These are phyloP conservation scores for Cynaeus angustus DNA, from an alignment of 2,888 invertebrate genomes.

Conservation along the genomic window DNA sequence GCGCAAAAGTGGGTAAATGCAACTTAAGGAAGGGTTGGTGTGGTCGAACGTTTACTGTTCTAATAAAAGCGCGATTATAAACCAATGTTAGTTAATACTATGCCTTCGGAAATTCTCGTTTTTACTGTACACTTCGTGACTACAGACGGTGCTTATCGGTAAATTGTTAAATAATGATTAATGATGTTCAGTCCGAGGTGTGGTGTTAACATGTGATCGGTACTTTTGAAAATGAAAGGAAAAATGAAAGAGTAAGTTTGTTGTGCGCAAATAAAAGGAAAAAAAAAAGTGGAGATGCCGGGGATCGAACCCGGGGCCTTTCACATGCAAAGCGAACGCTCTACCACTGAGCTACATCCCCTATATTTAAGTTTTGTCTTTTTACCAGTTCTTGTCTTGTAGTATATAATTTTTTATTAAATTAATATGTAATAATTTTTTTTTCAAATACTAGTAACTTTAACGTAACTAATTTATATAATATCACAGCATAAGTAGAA, in stretches of 20 bases:
- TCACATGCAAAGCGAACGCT: slow-evolving; percentile 99
- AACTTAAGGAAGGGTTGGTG: slow-evolving; percentile 13
- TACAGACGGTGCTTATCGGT: slow-evolving; percentile 6
- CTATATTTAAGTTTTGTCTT: slow-evolving; percentile 55
- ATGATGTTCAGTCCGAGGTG: slow-evolving; percentile 7
- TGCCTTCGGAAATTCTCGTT: slow-evolving; percentile 26
- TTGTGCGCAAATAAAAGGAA: not conserved
- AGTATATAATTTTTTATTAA: not conserved
- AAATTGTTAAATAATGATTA: slow-evolving; percentile 16
- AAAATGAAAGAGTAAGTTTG: slow-evolving; percentile 23
- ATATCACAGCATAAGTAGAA: too few species aligned
- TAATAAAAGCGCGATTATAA: slow-evolving; percentile 3
- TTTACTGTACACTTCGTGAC: slow-evolving; percentile 29
- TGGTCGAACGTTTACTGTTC: slow-evolving; percentile 14
- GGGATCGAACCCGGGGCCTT: slow-evolving; percentile 99
- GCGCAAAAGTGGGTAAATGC: slow-evolving; percentile 49
- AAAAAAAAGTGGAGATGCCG: slow-evolving; percentile 84
- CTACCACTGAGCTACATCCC: slow-evolving; percentile 99
- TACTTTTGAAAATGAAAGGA: slow-evolving; percentile 1
- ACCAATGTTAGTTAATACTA: slow-evolving; percentile 13
- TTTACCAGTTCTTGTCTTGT: not conserved
- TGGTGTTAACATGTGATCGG: not conserved
- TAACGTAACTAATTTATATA: too few species aligned
- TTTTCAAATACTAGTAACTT: too few species aligned
- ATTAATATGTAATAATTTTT: too few species aligned